Percentiles rank a stretch among this genome's conserved stretches.
These are phyloP conservation scores for Arremon aurantiirostris DNA, from an alignment of 2,797 vertebrate genomes.

Conservation along the genomic window DNA sequence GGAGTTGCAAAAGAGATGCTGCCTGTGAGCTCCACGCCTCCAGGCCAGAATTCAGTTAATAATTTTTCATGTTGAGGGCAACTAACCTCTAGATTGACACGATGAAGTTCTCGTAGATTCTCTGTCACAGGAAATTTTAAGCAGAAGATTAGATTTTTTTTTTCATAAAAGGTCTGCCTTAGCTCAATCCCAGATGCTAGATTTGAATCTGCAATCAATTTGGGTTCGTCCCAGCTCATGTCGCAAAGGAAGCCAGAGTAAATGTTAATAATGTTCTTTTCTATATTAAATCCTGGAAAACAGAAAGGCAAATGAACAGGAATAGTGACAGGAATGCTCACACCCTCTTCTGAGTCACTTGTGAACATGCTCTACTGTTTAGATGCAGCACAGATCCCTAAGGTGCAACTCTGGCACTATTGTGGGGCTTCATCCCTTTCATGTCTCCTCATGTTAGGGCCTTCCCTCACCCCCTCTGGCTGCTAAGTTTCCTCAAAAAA, in stretches of 20 bases:
- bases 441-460: not conserved
- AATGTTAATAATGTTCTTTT: not conserved
- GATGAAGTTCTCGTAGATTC: not conserved
- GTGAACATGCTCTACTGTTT: not conserved
- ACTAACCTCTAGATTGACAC: not conserved
- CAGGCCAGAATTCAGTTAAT: not conserved
- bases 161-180: not conserved
- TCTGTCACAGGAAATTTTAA: not conserved
- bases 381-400: not conserved
- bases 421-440: not conserved
- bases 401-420: not conserved
- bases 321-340: not conserved
- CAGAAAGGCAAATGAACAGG: not conserved
- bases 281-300: not conserved
- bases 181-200: not conserved
- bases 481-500: not conserved
- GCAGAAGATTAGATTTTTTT: not conserved
- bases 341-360: not conserved
- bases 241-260: not conserved
- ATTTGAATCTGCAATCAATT: slow-evolving; percentile 19
- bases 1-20: not conserved
- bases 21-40: not conserved
- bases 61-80: not conserved
- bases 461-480: not conserved
- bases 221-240: not conserved